A percentile compares a stretch with the other conserved stretches of the same genome.
phyloP scores from a whole-genome alignment of 2,797 vertebrate species.

The Margarornis squamiger region DNA sequence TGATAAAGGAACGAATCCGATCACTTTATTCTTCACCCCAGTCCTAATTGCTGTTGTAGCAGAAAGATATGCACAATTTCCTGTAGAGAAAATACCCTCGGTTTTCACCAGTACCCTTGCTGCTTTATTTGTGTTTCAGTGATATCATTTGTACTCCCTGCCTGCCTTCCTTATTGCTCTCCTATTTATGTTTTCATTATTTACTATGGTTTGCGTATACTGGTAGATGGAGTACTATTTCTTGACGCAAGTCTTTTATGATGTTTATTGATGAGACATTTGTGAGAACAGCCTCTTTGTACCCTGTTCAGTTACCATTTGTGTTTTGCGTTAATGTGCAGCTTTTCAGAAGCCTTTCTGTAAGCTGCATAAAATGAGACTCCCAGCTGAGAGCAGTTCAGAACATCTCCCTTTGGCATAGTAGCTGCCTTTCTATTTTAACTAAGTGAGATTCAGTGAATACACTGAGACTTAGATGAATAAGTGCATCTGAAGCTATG shows the following conservation, averaged over 20 bases:
- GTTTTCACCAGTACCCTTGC: slow-evolving; percentile 19
- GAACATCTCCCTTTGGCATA: not conserved
- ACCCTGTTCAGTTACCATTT: not conserved
- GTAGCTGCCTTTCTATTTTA: not conserved
- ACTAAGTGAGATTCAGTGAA: not conserved
- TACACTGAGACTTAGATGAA: not conserved
- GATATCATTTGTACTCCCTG: not conserved
- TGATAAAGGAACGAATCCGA: not conserved
- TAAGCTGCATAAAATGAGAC: not conserved
- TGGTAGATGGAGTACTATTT: not conserved
- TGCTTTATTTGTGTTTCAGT: slow-evolving; percentile 10
- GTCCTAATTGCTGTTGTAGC: not conserved
- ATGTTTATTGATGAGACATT: slow-evolving; percentile 46
- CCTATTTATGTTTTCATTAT: slow-evolving; percentile 33
- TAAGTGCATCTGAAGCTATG: not conserved
- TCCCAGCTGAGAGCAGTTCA: not conserved
- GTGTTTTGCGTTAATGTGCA: not conserved
- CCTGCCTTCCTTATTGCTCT: slow-evolving; percentile 44
- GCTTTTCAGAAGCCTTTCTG: not conserved
- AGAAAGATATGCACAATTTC: not conserved
- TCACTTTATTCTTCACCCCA: not conserved
- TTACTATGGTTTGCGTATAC: not conserved
- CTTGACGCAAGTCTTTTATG: slow-evolving; percentile 31
- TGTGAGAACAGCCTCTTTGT: not conserved
- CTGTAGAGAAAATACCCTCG: not conserved